Percentiles rank a stretch among this genome's conserved stretches.
Conservation (phyloP, 2,113 vertebrate species). For the Antechinus flavipes region DNA sequence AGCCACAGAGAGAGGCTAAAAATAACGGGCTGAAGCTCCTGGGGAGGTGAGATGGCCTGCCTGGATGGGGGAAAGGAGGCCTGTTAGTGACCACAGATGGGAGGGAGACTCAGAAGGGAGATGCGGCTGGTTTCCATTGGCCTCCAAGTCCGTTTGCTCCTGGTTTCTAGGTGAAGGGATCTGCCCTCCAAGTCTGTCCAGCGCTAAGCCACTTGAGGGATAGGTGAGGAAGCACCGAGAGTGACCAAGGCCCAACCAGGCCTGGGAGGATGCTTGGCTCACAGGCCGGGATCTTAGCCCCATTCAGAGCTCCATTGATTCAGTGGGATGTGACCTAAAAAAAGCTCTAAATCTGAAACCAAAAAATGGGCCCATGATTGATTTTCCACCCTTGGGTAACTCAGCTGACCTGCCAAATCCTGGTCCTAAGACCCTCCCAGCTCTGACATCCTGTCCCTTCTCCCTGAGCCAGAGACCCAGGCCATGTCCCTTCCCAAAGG, state of each 20-base stretch:
- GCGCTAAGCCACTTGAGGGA: neutral
- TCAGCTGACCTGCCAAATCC: neutral
- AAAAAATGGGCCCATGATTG: neutral
- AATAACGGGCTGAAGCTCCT: neutral
- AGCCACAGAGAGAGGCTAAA: neutral
- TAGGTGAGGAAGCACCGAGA: neutral
- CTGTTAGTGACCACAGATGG: neutral
- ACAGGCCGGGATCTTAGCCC: neutral
- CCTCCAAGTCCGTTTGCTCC: neutral
- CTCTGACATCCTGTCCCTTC: neutral
- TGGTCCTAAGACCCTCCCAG: no score
- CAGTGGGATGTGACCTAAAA: neutral
- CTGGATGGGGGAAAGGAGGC: neutral
- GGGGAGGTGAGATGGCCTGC: neutral
- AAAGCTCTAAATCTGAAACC: neutral
- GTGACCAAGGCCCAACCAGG: neutral
- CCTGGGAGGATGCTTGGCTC: no score
- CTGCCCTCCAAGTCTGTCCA: neutral
- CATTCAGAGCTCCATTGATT: neutral
- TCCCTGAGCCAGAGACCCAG: neutral
- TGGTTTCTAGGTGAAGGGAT: neutral
- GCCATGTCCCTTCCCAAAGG: neutral
- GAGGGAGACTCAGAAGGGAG: neutral
- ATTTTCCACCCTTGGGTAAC: neutral
- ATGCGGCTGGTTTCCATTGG: neutral